Evolutionary conservation across 1,140 invertebrate species (phyloP), one percentile per base, ranked within the genome.

Genomic region (Melanaphis sacchari): DNA sequence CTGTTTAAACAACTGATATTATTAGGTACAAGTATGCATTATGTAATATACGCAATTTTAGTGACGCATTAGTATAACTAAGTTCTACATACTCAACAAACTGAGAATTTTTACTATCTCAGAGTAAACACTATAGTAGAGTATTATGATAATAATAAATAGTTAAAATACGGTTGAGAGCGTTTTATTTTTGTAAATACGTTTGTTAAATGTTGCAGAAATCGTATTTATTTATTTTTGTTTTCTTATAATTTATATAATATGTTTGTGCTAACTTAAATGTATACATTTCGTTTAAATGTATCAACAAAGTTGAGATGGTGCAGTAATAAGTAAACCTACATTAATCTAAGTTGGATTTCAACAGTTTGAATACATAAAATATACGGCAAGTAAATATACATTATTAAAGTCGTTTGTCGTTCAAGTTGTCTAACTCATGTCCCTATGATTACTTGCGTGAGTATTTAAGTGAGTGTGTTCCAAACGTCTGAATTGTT

Each of bases 61-160:
- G 36, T 8, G 38, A 38, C 76, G 22, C 76, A 21, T 82, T 8
- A 24, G 7, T 22, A 18, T 4, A 36, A 36, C 18, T 81, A 36
- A 59, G 26, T 15, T 36, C 59, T 15, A n/a, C 59, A 31, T 36
- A 38, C 76, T 21, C 76, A 22, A 81, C 76, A 38, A 81, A 81
- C 6, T 81, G 31, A 4, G 21, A 36, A 15, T 36, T 38, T 38
- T 81, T 36, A 81, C 36, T 81, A 38, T 81, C n/a, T 81, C 36
- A 21, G 76, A 81, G n/a, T 38, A 81, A 36, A 81, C 76, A 82
- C 36, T 24, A 38, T 38, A 38, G n/a, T 38, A 82, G 36, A 82
- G 22, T 82, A 82, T 38, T 81, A 81, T n/a, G 76, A 21, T 82
- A 82, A 81, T 81, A 38, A 82, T 82, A 82, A 76, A 76, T 76